Percentiles rank a stretch among this genome's conserved stretches.
Conservation (phyloP, 2,113 vertebrate species). For the Muntiacus muntjak region DNA sequence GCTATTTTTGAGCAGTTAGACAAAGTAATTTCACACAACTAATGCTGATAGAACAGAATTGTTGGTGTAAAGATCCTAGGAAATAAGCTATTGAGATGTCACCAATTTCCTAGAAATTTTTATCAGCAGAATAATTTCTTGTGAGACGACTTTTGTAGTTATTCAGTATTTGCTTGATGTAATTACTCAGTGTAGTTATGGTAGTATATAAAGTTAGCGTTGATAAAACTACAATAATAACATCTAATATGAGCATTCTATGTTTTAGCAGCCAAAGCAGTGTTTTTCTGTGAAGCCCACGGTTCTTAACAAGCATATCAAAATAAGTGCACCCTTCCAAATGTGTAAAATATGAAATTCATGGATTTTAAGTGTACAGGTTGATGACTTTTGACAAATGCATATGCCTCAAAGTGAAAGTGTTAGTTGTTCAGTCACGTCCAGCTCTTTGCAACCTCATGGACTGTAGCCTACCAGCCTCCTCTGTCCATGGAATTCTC, state of each 20-base stretch:
- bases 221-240: background rate
- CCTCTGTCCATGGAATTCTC: background rate
- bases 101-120: conserved; percentile 12
- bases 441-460: background rate
- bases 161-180: background rate
- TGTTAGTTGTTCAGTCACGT: background rate
- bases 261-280: background rate
- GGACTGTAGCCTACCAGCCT: background rate
- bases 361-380: background rate
- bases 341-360: background rate
- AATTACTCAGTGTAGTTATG: background rate
- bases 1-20: background rate
- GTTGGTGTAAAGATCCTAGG: background rate
- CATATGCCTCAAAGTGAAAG: background rate
- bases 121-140: background rate
- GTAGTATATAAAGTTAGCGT: background rate
- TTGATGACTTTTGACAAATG: background rate
- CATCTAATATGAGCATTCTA: conserved; percentile 24
- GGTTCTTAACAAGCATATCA: background rate
- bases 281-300: background rate
- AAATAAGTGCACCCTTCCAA: background rate
- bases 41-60: conserved; percentile 10
- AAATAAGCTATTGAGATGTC: background rate
- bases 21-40: background rate
- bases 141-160: background rate